Conservation (phyloP, 1,140 invertebrate species). For the Holotrichia oblita region DNA sequence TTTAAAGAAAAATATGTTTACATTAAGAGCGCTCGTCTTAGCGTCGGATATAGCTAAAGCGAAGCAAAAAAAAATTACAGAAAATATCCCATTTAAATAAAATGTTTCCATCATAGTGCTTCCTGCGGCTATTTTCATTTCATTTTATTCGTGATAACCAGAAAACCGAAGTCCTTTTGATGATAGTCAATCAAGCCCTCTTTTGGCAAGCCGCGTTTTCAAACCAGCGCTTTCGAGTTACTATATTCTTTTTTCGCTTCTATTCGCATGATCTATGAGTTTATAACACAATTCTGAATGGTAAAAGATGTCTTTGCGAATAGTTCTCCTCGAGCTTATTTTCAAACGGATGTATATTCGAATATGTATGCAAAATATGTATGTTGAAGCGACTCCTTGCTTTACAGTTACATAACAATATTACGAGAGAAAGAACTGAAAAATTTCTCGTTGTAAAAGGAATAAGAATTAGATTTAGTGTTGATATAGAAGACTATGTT, state of each 20-base stretch:
- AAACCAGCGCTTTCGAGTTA: not conserved
- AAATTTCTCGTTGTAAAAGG: no score
- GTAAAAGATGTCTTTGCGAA: not conserved
- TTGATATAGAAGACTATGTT: no score
- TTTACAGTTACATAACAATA: no score
- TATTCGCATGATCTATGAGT: conserved; percentile 22
- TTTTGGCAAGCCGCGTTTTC: not conserved
- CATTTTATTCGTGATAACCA: conserved; percentile 44
- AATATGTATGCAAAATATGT: not conserved
- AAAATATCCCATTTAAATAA: conserved; percentile 47
- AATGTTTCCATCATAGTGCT: conserved; percentile 45
- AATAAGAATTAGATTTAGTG: no score
- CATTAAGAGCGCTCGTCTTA: conserved; percentile 19
- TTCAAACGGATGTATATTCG: not conserved
- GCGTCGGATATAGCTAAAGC: conserved; percentile 31
- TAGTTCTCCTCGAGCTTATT: not conserved
- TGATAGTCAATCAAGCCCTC: conserved; percentile 41
- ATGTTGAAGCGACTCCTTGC: not conserved
- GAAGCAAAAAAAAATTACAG: conserved; percentile 37
- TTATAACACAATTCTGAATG: conserved; percentile 25
- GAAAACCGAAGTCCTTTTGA: conserved; percentile 44
- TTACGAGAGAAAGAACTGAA: no score
- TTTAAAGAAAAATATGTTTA: conserved; percentile 26
- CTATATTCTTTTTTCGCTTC: not conserved
- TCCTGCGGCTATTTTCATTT: conserved; percentile 47